Conservation (phyloP, 2,113 vertebrate species). For the Triplophysa rosa region DNA sequence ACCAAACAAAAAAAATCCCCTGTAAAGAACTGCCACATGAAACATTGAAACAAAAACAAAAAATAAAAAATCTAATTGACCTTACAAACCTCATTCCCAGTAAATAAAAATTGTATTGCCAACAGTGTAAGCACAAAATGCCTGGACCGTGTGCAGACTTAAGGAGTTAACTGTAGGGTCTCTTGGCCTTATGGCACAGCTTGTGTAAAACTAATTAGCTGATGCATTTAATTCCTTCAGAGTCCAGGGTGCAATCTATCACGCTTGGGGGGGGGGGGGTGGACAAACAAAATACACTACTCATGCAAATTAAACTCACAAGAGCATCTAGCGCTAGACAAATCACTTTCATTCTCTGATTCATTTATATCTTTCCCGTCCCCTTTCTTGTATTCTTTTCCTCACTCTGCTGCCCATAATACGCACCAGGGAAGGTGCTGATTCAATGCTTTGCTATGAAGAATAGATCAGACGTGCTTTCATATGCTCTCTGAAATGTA, state of each 20-base stretch:
- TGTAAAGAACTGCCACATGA: too few relatives aligned
- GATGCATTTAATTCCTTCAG: slow-evolving; percentile 75
- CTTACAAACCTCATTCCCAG: neutral
- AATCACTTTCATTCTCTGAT: slow-evolving; percentile 63
- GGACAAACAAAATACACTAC: slow-evolving; percentile 72
- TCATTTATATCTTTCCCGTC: slow-evolving; percentile 60
- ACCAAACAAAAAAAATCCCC: too few relatives aligned
- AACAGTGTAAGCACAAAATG: neutral
- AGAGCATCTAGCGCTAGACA: slow-evolving; percentile 57
- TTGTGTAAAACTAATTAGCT: slow-evolving; percentile 72
- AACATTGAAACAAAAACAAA: too few relatives aligned
- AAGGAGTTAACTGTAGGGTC: slow-evolving; percentile 22
- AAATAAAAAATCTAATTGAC: too few relatives aligned
- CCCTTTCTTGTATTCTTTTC: slow-evolving; percentile 46
- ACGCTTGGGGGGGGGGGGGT: slow-evolving; percentile 53
- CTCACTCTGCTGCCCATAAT: slow-evolving; percentile 36
- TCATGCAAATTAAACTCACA: slow-evolving; percentile 70
- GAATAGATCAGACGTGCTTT: slow-evolving; percentile 28
- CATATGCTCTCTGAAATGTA: slow-evolving; percentile 34
- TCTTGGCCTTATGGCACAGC: slow-evolving; percentile 56
- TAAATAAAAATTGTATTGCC: neutral
- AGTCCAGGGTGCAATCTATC: slow-evolving; percentile 69
- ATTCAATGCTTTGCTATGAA: slow-evolving; percentile 40
- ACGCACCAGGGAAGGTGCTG: slow-evolving; percentile 47
- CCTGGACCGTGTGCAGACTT: slow-evolving; percentile 5